These are phyloP conservation scores for Bombylius major DNA, from an alignment of 2,888 invertebrate species.

Conservation along the genomic window DNA sequence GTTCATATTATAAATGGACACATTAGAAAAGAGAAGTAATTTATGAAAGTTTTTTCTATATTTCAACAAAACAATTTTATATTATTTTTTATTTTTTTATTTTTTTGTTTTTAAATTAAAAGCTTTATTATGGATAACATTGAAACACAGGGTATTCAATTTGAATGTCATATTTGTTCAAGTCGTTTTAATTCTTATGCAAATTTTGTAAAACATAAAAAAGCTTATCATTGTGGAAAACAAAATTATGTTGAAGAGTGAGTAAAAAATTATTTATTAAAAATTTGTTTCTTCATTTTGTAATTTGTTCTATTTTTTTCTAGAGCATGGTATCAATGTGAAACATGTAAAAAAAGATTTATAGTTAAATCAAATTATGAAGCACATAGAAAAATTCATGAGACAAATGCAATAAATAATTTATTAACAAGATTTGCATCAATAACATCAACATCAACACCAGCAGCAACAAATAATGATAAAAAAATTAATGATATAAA, in stretches of 20 bases:
- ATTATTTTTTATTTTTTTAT: not conserved
- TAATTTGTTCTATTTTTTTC: not conserved
- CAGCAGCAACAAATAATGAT: not conserved
- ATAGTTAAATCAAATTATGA: not conserved
- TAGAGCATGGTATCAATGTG: not conserved
- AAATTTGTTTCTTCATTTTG: not conserved
- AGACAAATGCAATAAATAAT: not conserved
- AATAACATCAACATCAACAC: no score
- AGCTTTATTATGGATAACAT: not conserved
- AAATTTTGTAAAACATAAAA: not conserved
- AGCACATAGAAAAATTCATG: not conserved
- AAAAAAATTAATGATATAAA: not conserved
- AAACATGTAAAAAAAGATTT: not conserved
- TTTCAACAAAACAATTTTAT: not conserved
- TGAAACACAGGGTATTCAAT: not conserved
- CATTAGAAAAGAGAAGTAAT: not conserved
- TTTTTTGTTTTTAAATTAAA: no score
- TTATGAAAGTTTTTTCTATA: not conserved
- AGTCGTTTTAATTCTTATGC: not conserved
- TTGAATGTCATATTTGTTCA: not conserved
- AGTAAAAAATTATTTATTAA: not conserved
- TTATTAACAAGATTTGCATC: no score
- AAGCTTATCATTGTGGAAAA: not conserved
- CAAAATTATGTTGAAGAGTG: not conserved
- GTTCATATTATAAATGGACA: not conserved